Conservation (phyloP, 2,113 vertebrate genomes). For the Perca schrenkii region DNA sequence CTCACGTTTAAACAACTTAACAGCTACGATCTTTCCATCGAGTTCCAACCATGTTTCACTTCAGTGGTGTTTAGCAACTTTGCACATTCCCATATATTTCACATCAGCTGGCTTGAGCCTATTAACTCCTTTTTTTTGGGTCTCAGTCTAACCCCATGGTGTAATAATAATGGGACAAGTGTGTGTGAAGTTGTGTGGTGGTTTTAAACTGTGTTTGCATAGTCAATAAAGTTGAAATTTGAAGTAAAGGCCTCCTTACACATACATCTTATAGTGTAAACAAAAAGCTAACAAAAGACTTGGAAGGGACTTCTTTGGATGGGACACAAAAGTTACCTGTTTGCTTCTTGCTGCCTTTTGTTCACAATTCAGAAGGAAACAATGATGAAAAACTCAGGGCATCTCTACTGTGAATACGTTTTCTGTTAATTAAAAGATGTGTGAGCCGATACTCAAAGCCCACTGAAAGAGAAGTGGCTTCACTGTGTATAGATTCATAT, state of each 20-base stretch:
- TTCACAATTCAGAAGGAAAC: neutral
- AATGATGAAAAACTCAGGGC: neutral
- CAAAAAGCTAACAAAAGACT: neutral
- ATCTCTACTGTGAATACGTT: neutral
- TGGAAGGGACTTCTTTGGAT: neutral
- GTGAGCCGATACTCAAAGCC: neutral
- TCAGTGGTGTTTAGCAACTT: neutral
- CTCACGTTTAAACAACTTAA: neutral
- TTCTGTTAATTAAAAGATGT: neutral
- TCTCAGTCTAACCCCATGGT: neutral
- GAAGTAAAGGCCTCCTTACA: neutral
- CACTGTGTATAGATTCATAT: neutral
- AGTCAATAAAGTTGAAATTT: neutral
- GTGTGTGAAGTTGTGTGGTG: neutral
- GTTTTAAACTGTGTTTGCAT: too few relatives aligned
- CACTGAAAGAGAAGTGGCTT: neutral
- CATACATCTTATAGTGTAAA: neutral
- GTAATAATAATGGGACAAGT: neutral
- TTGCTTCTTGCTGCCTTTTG: neutral
- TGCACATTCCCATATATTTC: slow-evolving; percentile 1
- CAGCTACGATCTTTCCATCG: neutral
- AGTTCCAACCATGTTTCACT: neutral
- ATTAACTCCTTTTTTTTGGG: neutral
- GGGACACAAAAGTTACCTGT: neutral
- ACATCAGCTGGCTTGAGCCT: neutral